Evolutionary conservation across 2,113 vertebrate species (phyloP), one percentile per base, ranked within the genome.

Genomic region (Plecturocebus donacophilus): DNA sequence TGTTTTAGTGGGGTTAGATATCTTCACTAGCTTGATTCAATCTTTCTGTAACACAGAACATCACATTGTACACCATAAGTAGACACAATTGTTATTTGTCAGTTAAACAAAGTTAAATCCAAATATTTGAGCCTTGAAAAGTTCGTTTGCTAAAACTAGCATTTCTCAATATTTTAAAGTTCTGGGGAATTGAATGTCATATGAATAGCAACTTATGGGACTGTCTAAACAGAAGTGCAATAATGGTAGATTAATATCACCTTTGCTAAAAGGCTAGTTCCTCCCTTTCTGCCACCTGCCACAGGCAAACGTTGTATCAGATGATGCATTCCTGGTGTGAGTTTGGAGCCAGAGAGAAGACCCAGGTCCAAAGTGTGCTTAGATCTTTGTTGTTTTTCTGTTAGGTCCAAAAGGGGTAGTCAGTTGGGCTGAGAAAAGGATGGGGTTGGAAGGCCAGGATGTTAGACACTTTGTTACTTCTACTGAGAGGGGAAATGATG

Each of bases 101-200:
- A 79, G 32, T 79, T 79, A 79, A 47, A 76, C 23, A 84, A 38
- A 75, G n/a, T 58, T 56, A 32, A 52, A 3, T 64, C 23, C 83
- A 91, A 54, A 56, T 77, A 66, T 14, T 90, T 91, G 66, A 89
- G 80, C 68, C 79, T 96, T 94, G 10, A 49, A 47, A 95, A 64
- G 12, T 90, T 95, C 6, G 7, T 84, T 6, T 75, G 54, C 89
- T 92, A 79, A 75, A 95, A 70, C 20, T 56, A 56, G 13, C 25
- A 87, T 45, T 80, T 4, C 3, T 91, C 1, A 54, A 2, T 80
- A 87, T 79, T 91, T 95, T 91, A 80, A 82, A 91, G 6, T 81
- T 86, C 5, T 16, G 80, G 47, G 47, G 61, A 73, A 30, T 75
- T 16, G 30, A 47, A 58, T 84, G 5, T 47, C 82, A 12, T 38